Conservation (phyloP, 2,888 invertebrate genomes). For the Kuschelorhynchus macadamiae region DNA sequence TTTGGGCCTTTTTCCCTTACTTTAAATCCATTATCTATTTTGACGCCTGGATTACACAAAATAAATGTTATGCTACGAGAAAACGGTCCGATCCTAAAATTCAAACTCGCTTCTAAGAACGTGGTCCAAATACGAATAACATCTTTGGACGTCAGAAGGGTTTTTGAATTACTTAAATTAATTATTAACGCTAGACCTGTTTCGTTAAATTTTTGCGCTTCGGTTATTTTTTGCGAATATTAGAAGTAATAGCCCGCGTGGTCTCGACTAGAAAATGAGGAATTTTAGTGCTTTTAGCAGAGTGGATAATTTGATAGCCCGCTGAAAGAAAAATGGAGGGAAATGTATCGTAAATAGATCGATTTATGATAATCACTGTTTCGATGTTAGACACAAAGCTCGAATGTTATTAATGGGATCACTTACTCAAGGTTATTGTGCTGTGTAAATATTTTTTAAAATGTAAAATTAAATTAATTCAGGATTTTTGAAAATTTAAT, state of each 20-base stretch:
- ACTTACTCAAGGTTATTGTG: too few species aligned
- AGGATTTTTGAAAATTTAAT: too few species aligned
- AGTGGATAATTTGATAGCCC: conserved; percentile 28
- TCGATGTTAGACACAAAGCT: too few species aligned
- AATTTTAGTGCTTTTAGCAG: conserved; percentile 25
- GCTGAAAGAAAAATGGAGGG: conserved; percentile 3
- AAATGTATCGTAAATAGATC: conserved; percentile 21
- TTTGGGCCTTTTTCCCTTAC: too few species aligned
- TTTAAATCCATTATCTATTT: too few species aligned
- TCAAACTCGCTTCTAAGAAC: conserved; percentile 52
- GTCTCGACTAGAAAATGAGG: conserved; percentile 28
- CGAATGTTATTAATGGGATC: too few species aligned
- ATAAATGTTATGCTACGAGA: too few species aligned
- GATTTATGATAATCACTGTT: conserved; percentile 12
- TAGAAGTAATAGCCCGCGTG: conserved; percentile 40
- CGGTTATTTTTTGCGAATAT: conserved; percentile 22
- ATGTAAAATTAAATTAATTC: too few species aligned
- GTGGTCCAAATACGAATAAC: conserved; percentile 57
- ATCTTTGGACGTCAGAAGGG: too few species aligned
- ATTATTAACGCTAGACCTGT: conserved; percentile 35
- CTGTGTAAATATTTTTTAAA: too few species aligned
- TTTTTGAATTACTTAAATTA: conserved; percentile 30
- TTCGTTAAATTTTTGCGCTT: conserved; percentile 36
- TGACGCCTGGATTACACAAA: too few species aligned
- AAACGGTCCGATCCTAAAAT: conserved; percentile 4